Conservation (phyloP, 2,797 vertebrate species). For the Onychomys leucogaster region DNA sequence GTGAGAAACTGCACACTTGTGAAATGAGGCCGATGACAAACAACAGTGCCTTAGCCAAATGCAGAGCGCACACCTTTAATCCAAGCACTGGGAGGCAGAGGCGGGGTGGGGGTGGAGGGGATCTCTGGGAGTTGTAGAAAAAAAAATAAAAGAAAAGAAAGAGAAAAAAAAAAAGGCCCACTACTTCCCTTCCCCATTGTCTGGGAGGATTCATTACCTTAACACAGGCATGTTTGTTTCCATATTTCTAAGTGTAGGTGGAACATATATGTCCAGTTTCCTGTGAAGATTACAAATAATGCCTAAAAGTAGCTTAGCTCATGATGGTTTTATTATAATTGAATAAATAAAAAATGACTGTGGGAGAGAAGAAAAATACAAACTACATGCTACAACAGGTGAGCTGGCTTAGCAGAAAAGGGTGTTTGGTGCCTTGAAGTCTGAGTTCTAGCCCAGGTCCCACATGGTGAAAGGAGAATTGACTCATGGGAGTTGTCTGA, state of each 20-base stretch:
- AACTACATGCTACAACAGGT: not conserved
- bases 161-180: not conserved
- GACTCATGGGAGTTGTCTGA: not conserved
- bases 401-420: not conserved
- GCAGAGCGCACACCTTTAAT: not conserved
- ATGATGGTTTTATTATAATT: not conserved
- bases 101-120: too few relatives aligned
- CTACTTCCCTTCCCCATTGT: not conserved
- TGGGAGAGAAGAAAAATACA: not conserved
- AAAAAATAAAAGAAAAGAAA: not conserved
- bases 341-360: not conserved
- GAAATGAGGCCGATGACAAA: not conserved
- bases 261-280: not conserved
- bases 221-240: not conserved
- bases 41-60: not conserved
- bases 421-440: not conserved
- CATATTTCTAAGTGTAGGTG: slow-evolving; percentile 22
- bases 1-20: not conserved
- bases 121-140: not conserved
- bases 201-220: not conserved
- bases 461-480: not conserved
- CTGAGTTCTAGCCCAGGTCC: not conserved
- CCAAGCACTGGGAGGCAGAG: not conserved
- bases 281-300: slow-evolving; percentile 23
- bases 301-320: not conserved